These are phyloP conservation scores for Chinchilla lanigera DNA, from an alignment of 2,113 vertebrate genomes.

Conservation along the genomic window DNA sequence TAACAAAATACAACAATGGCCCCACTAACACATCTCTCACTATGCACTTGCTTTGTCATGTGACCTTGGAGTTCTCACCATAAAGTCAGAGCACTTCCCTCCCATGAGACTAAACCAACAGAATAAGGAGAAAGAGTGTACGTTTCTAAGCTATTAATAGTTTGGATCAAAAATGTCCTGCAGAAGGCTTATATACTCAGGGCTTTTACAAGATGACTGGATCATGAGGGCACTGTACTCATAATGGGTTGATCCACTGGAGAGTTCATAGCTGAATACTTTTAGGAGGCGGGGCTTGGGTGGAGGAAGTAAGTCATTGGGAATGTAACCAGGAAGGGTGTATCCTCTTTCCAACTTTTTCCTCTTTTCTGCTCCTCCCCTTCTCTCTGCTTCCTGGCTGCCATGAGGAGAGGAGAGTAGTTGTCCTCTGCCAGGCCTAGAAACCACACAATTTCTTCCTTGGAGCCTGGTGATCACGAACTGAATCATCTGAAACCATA, in stretches of 20 bases:
- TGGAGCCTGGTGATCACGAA: not conserved
- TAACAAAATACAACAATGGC: accelerated
- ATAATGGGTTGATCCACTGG: not conserved
- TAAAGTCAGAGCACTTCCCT: not conserved
- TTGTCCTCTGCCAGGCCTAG: not conserved
- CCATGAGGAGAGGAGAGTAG: not conserved
- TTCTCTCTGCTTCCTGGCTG: not conserved
- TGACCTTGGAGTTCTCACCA: not conserved
- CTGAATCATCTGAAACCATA: not conserved
- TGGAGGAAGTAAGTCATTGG: not conserved
- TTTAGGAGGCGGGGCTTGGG: not conserved
- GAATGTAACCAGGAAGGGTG: not conserved
- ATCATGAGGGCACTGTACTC: not conserved
- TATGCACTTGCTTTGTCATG: not conserved
- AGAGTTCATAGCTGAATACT: not conserved
- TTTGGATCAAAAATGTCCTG: not conserved
- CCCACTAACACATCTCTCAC: not conserved
- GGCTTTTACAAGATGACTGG: not conserved
- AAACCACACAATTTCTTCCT: not conserved
- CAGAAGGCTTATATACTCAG: not conserved
- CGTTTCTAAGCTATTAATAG: not conserved
- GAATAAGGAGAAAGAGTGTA: not conserved
- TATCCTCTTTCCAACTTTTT: not conserved
- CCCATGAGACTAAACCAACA: not conserved
- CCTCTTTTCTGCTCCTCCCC: not conserved